These are phyloP conservation scores for Disparrhopalites patrizii DNA, from an alignment of 2,888 invertebrate species.

Conservation along the genomic window DNA sequence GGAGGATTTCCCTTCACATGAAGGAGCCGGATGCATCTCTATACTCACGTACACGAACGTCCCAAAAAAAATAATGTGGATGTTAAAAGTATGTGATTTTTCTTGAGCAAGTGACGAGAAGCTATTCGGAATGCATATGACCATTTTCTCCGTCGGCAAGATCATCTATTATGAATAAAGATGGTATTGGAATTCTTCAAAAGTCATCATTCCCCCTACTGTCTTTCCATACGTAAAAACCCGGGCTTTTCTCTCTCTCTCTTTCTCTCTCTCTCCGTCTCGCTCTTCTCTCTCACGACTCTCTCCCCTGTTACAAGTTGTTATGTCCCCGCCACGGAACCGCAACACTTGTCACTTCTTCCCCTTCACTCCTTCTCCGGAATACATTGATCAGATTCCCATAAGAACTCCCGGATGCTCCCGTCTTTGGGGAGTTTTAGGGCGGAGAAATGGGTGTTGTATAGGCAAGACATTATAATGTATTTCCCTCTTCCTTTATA, in stretches of 20 bases:
- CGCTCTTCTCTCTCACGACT: not conserved
- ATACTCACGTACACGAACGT: too few species aligned
- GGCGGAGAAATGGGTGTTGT: not conserved
- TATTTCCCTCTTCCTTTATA: not conserved
- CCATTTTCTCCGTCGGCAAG: conserved; percentile 15
- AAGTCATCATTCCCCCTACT: conserved; percentile 17
- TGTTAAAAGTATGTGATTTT: too few species aligned
- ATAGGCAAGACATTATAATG: not conserved
- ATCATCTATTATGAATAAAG: conserved; percentile 30
- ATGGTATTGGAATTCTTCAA: conserved; percentile 21
- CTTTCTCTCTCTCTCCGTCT: not conserved
- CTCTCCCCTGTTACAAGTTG: not conserved
- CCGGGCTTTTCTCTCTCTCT: too few species aligned
- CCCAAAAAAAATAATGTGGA: too few species aligned
- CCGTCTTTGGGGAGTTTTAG: not conserved
- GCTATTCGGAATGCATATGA: conserved; percentile 18
- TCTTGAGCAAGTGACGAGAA: too few species aligned
- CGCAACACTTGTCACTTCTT: not conserved
- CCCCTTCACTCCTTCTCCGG: not conserved
- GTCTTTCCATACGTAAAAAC: not conserved
- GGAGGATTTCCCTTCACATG: too few species aligned
- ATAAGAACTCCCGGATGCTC: not conserved
- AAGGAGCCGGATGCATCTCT: too few species aligned
- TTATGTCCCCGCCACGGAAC: not conserved
- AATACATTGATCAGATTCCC: not conserved